Base-by-base conservation (phyloP, 2,888 invertebrate species). In the Cerastis leucographa region DNA sequence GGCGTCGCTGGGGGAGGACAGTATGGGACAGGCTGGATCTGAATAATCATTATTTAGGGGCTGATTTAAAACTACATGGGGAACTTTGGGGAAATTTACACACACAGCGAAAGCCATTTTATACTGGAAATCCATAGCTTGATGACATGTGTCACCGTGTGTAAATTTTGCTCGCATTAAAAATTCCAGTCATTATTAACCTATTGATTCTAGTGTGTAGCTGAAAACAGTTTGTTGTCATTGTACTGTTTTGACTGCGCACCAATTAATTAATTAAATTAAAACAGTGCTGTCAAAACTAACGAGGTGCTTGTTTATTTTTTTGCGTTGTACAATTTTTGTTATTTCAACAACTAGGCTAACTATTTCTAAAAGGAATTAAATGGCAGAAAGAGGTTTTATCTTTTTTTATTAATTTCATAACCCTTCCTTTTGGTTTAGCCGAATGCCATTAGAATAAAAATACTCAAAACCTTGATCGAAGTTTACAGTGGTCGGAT, bases 141-240 rank as follows among this genome's bases (percentile, higher is more conserved):
- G n/a, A n/a, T n/a, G n/a, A n/a, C 35, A 35, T 35, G 35, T 35
- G 35, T 35, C 35, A 35, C 35, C 35, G 35, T 35, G 35, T 35
- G 35, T 35, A 35, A 1, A 35, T 35, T n/a, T 42, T 8, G 8
- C 4, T 59, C 22, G 49, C 7, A n/a, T 67, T 29, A 9, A 4
- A 40, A 68, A 11, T 46, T 40, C 7, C 29, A 42, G 51, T 29
- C 25, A 35, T 62, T 54, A 59, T n/a, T 67, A 9, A 49, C 29
- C 11, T 54, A 40, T 76, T 76, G 44, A 51, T 46, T 79, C n/a
- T 14, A 25, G 61, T n/a, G 19, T 29, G 25, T 59, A 66, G 29
- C 12, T 29, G 42, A 73, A 54, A 62, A 56, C 25, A 17, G 35
- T 46, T 14, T 17, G 29, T 42, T 17, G 42, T 49, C 19, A 75